phyloP scores from a whole-genome alignment of 1,140 invertebrate species.

The Triops longicaudatus region DNA sequence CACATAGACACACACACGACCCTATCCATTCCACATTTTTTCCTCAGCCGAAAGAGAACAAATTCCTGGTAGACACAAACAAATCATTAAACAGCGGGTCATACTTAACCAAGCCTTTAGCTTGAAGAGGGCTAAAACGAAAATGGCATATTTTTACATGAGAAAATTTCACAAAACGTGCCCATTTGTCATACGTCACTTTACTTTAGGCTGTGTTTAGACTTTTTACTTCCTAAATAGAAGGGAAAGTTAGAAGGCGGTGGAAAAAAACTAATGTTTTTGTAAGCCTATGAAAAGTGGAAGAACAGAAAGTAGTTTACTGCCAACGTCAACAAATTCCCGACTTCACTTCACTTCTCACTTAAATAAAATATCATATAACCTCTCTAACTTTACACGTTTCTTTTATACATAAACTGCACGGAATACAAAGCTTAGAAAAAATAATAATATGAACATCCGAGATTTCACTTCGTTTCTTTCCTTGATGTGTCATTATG shows the following conservation, averaged over 20 bases:
- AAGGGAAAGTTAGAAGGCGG: neutral
- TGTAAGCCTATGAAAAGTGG: neutral
- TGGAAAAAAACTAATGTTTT: neutral
- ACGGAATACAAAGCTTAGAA: too few relatives aligned
- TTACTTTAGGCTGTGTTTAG: neutral
- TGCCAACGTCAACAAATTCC: neutral
- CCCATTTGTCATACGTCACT: neutral
- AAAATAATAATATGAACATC: too few relatives aligned
- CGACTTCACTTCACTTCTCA: neutral
- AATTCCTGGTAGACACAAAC: neutral
- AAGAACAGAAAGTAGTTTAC: neutral
- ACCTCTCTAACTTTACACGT: too few relatives aligned
- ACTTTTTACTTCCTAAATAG: neutral
- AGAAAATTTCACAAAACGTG: neutral
- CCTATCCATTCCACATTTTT: neutral
- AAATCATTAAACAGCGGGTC: neutral
- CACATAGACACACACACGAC: neutral
- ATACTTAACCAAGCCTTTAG: neutral
- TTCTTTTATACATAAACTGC: too few relatives aligned
- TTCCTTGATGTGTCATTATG: too few relatives aligned
- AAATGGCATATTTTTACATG: neutral
- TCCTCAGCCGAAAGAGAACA: neutral
- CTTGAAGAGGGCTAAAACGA: neutral
- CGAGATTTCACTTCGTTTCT: too few relatives aligned
- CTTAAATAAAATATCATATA: too few relatives aligned